A percentile compares a stretch with the other conserved stretches of the same genome.
These are phyloP conservation scores for Nicator chloris DNA, from an alignment of 2,113 vertebrate species.

Conservation along the genomic window DNA sequence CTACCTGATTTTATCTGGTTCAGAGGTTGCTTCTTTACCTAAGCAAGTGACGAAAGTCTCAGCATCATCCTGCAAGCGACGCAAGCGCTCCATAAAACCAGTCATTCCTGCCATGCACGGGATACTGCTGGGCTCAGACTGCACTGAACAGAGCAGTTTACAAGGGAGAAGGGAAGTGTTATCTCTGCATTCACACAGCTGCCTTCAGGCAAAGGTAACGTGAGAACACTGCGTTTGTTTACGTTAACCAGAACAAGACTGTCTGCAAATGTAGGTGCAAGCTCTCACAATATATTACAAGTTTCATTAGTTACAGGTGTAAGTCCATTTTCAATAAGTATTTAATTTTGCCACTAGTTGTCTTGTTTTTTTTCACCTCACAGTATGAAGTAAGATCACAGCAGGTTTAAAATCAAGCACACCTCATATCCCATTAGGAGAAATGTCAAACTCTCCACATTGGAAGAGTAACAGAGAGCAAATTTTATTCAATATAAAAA, in stretches of 20 bases:
- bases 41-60: not conserved
- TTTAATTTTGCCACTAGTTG: not conserved
- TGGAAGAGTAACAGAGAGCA: not conserved
- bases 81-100: not conserved
- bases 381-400: not conserved
- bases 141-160: not conserved
- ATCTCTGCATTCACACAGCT: not conserved
- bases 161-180: not conserved
- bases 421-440: not conserved
- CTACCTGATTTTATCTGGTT: not conserved
- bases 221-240: not conserved
- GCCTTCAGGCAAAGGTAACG: not conserved
- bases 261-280: not conserved
- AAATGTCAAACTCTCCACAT: not conserved
- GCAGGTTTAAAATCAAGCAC: not conserved
- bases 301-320: not conserved
- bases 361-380: not conserved
- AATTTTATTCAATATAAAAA: not conserved
- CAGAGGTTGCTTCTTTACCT: not conserved
- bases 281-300: not conserved
- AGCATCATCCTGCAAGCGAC: fast-evolving
- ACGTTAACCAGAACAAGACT: not conserved
- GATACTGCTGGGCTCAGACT: not conserved
- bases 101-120: not conserved
- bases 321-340: not conserved